These are phyloP conservation scores for Gallinago nigripennis DNA, from an alignment of 2,797 vertebrate species.

Conservation along the genomic window DNA sequence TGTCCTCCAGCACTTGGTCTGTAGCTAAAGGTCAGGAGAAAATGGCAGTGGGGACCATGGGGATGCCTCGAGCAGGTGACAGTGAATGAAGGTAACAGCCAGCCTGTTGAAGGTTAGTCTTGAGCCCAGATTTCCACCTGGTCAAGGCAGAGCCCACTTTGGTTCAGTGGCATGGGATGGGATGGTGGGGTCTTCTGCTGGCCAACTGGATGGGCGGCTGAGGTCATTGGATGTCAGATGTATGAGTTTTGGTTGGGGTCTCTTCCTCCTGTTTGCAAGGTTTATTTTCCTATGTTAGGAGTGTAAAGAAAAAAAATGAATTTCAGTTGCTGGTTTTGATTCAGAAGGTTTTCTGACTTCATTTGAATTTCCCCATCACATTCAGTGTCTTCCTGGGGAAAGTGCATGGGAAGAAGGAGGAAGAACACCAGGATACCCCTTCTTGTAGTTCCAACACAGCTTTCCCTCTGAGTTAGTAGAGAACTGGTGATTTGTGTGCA, in stretches of 20 bases:
- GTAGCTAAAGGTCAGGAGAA: constrained; percentile 34
- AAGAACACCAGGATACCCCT: constrained; percentile 28
- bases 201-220: not conserved
- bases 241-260: not conserved
- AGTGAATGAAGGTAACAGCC: not conserved
- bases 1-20: not conserved
- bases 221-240: not conserved
- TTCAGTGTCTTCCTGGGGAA: not conserved
- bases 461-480: not conserved
- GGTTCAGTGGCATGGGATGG: not conserved
- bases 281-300: not conserved
- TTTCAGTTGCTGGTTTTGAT: not conserved
- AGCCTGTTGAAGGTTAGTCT: constrained; percentile 1
- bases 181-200: not conserved
- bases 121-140: not conserved
- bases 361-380: not conserved
- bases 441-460: not conserved
- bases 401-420: not conserved
- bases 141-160: not conserved
- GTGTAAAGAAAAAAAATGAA: not conserved
- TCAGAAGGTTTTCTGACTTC: not conserved
- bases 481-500: not conserved
- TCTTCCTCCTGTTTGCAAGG: not conserved
- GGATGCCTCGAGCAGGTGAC: not conserved
- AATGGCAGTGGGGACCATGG: not conserved